Conservation (phyloP, 2,888 invertebrate species). For the Orthosia gothica region DNA sequence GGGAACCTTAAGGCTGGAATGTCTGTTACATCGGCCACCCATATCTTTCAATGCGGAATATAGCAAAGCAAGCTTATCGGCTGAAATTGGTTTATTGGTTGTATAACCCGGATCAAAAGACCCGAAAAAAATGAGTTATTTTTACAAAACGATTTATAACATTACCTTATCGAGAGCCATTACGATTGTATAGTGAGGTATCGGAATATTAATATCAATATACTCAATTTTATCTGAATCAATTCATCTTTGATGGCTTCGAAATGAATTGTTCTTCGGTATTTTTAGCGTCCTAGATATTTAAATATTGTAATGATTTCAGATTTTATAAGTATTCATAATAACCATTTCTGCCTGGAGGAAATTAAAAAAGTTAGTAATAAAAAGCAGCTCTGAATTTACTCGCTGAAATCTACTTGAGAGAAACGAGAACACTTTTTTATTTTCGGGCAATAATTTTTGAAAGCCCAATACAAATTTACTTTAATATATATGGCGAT, state of each 20-base stretch:
- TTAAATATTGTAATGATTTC: constrained; percentile 6
- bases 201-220: constrained; percentile 18
- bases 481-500: no score
- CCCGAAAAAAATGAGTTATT: not conserved
- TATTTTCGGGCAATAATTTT: not conserved
- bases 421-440: not conserved
- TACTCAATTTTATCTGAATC: constrained; percentile 24
- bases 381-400: not conserved
- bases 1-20: no score
- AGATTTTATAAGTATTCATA: not conserved
- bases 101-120: not conserved
- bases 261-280: constrained; percentile 8
- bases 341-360: not conserved
- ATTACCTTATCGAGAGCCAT: constrained; percentile 39
- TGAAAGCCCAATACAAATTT: no score
- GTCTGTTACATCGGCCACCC: no score
- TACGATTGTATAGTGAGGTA: not conserved
- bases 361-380: not conserved
- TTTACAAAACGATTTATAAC: constrained; percentile 9
- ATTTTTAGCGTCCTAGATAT: constrained; percentile 8
- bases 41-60: no score
- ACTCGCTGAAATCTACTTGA: not conserved
- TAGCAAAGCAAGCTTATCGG: no score
- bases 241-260: constrained; percentile 25
- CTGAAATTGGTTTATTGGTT: not conserved